Conservation (phyloP, 2,113 vertebrate genomes). For the Dicentrarchus labrax region DNA sequence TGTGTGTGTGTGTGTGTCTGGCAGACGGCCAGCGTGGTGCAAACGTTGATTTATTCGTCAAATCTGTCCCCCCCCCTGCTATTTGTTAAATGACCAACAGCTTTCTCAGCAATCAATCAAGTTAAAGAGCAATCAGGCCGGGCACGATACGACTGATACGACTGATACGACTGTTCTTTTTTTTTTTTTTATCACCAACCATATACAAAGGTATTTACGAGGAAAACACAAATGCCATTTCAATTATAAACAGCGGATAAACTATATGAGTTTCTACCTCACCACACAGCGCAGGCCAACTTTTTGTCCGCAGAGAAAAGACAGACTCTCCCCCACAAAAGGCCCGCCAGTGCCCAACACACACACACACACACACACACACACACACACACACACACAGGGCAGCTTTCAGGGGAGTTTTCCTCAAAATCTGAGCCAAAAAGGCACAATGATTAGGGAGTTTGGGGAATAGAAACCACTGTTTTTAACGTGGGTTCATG, state of each 20-base stretch:
- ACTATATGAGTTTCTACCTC: constrained; percentile 20
- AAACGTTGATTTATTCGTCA: constrained; percentile 50
- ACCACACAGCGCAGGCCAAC: constrained; percentile 20
- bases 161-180: neutral
- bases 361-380: constrained; percentile 17
- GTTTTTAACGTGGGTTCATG: constrained; percentile 32
- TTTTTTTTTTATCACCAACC: constrained; percentile 10
- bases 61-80: neutral
- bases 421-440: constrained; percentile 33
- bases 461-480: constrained; percentile 31
- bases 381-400: constrained; percentile 4
- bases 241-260: constrained; percentile 7
- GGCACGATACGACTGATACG: neutral
- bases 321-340: constrained; percentile 14
- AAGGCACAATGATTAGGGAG: constrained; percentile 39
- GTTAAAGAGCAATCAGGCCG: neutral
- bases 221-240: neutral
- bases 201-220: constrained; percentile 14
- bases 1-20: constrained; percentile 11
- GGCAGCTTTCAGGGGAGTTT: constrained; percentile 25
- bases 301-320: constrained; percentile 43
- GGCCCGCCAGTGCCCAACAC: constrained; percentile 26
- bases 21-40: constrained; percentile 29
- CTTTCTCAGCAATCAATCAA: constrained; percentile 24
- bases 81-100: constrained; percentile 26